Percentiles rank a stretch among this genome's conserved stretches.
Conservation (phyloP, 1,140 invertebrate genomes). For the Paramacrobiotus metropolitanus region DNA sequence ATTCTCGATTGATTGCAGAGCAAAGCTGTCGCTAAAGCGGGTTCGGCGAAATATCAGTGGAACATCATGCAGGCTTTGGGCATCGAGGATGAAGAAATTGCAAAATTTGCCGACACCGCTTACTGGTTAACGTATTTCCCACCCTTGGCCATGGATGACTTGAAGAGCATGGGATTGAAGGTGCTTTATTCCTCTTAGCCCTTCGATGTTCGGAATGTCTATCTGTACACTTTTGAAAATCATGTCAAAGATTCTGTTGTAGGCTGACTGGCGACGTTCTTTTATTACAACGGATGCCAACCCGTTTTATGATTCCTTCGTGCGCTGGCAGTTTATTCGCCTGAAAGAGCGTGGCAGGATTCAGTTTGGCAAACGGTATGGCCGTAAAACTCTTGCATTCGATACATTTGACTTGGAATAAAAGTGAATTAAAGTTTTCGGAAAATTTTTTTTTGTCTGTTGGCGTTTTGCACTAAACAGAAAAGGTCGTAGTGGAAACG, state of each 20-base stretch:
- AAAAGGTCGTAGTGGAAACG: too few species aligned
- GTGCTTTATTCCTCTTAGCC: slow-evolving; percentile 31
- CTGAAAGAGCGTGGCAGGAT: slow-evolving; percentile 70
- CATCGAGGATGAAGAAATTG: slow-evolving; percentile 66
- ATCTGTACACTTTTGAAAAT: slow-evolving; percentile 5
- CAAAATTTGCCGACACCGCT: slow-evolving; percentile 61
- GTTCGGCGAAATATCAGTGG: slow-evolving; percentile 81
- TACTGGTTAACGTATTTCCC: slow-evolving; percentile 95
- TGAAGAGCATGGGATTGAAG: slow-evolving; percentile 66
- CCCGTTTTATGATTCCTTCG: slow-evolving; percentile 92
- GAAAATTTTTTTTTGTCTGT: too few species aligned
- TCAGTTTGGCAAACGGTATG: slow-evolving; percentile 73
- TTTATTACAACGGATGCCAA: slow-evolving; percentile 97
- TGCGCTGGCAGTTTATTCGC: slow-evolving; percentile 80
- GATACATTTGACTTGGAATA: slow-evolving; percentile 6
- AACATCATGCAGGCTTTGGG: slow-evolving; percentile 91
- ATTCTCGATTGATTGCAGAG: slow-evolving; percentile 44
- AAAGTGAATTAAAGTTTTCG: background rate
- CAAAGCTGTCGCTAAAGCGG: slow-evolving; percentile 83
- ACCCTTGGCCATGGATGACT: slow-evolving; percentile 56
- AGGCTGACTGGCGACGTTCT: slow-evolving; percentile 84
- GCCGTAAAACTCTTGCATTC: slow-evolving; percentile 1
- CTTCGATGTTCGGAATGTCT: background rate
- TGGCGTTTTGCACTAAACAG: too few species aligned
- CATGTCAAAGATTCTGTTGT: too few species aligned